Base-by-base conservation (phyloP, 1,140 invertebrate species). In the Drosophila ambigua region DNA sequence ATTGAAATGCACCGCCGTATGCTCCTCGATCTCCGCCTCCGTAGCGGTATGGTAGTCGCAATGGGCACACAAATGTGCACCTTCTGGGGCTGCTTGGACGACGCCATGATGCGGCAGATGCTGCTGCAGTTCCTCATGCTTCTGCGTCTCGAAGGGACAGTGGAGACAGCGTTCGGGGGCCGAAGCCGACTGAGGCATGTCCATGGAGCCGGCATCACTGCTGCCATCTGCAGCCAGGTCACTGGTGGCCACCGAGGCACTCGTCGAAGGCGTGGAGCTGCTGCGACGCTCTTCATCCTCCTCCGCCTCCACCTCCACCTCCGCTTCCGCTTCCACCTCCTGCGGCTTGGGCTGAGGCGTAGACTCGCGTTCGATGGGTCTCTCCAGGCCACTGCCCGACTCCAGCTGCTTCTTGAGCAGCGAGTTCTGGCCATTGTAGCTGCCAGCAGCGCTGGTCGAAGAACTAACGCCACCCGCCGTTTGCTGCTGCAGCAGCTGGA, bases 41-140 rank as follows among this genome's bases (percentile, higher is more conserved):
- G 72, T 72, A 5, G 13, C 24, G 0, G 96, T 96, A 28, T 95
- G 94, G 91, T 97, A 98, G 84, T 96, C 95, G 92, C 97, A 98
- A 68, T 95, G 94, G n/a, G 94, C 94, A 84, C 97, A 98, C 67
- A 11, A 35, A 35, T 35, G 31, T 35, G 31, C 31, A 11, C 31
- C 31, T 35, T 35, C 31, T 35, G 31, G 31, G 31, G 31, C 31
- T 35, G 31, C 31, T 9, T 35, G 31, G 31, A 35, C 31, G 9
- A 96, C 90, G 6, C 94, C 93, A 73, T 97, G 96, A 81, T 96
- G 96, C 57, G 94, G 94, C 24, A 84, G 24, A 59, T 92, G 91
- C 41, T 87, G 64, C 53, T 87, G 78, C 24, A 85, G 77, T 5
- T 76, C 57, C 7, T 77, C 76, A 5, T 60, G 63, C 11, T 77